Percentiles rank a stretch among this genome's conserved stretches.
Conservation (phyloP, 2,797 vertebrate genomes). For the Manis javanica region DNA sequence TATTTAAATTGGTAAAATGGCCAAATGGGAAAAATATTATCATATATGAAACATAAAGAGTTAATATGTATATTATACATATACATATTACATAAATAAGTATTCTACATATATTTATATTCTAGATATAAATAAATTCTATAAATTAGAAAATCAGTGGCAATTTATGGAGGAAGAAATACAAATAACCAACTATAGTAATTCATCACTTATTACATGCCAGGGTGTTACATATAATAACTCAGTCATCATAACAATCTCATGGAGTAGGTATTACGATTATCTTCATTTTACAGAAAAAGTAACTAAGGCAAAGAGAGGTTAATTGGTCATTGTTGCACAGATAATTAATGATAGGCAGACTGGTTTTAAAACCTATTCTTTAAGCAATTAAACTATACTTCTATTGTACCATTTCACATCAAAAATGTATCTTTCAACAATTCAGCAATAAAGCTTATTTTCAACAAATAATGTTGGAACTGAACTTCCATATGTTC, state of each 20-base stretch:
- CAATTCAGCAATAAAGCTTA: background rate
- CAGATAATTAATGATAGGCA: background rate
- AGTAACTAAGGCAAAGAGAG: background rate
- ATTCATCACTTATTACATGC: background rate
- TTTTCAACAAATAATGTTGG: background rate
- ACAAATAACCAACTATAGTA: background rate
- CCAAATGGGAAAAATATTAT: background rate
- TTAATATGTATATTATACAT: background rate
- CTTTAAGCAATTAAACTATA: conserved; percentile 10
- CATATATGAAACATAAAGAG: background rate
- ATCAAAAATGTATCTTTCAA: background rate
- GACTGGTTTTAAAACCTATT: background rate
- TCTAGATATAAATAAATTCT: background rate
- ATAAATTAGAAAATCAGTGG: background rate
- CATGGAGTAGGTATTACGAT: background rate
- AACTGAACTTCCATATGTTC: background rate
- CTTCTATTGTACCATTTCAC: background rate
- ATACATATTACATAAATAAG: background rate
- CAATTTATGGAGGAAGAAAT: background rate
- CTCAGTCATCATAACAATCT: background rate
- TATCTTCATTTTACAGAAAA: conserved; percentile 22
- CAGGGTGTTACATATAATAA: background rate
- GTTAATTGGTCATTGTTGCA: background rate
- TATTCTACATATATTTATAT: too few species aligned
- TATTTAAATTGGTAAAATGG: background rate